phyloP scores from a whole-genome alignment of 2,113 vertebrate species.

The Psophia crepitans region DNA sequence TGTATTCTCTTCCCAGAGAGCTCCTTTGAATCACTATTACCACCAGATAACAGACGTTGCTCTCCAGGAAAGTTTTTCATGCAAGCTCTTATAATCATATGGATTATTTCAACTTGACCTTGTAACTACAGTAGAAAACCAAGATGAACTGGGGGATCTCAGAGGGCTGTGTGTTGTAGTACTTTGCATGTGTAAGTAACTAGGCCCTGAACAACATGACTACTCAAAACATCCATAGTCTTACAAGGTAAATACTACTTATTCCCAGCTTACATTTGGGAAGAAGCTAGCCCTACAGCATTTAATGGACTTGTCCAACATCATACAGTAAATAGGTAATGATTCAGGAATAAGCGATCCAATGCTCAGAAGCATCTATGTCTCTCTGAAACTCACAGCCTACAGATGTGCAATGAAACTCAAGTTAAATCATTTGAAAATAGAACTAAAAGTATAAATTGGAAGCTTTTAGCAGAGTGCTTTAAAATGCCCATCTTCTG shows the following conservation, averaged over 20 bases:
- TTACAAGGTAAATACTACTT: not conserved
- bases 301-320: not conserved
- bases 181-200: not conserved
- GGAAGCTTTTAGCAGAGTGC: not conserved
- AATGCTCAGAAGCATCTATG: not conserved
- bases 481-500: not conserved
- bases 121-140: not conserved
- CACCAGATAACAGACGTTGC: slow-evolving; percentile 58
- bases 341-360: not conserved
- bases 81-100: not conserved
- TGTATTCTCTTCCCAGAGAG: slow-evolving; percentile 35
- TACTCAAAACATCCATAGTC: not conserved
- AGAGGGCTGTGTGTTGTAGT: not conserved
- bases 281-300: not conserved
- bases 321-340: not conserved
- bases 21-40: slow-evolving; percentile 45
- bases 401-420: not conserved
- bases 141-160: not conserved
- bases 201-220: not conserved
- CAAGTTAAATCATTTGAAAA: not conserved
- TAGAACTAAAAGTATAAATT: not conserved
- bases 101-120: slow-evolving; percentile 38
- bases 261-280: not conserved
- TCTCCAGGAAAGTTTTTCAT: slow-evolving; percentile 60
- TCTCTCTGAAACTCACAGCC: not conserved